Conservation (phyloP, 1,140 invertebrate genomes). For the Manduca sexta region DNA sequence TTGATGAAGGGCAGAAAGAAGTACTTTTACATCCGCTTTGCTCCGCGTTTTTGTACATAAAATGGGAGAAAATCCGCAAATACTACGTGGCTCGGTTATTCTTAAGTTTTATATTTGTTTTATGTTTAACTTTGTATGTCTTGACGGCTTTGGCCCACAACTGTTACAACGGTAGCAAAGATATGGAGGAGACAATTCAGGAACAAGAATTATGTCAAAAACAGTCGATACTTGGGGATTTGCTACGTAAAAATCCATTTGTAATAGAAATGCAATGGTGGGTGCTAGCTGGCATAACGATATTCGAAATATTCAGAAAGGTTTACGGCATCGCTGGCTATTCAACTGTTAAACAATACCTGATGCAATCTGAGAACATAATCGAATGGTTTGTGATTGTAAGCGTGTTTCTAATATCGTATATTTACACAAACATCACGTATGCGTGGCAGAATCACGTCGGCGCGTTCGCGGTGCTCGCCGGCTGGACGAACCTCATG, state of each 20-base stretch:
- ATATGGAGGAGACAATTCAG: constrained; percentile 79
- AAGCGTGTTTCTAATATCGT: constrained; percentile 86
- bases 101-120: constrained; percentile 85
- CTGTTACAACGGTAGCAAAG: constrained; percentile 84
- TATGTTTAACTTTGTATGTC: constrained; percentile 85
- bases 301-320: constrained; percentile 84
- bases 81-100: constrained; percentile 87
- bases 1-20: constrained; percentile 88
- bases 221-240: constrained; percentile 81
- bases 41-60: constrained; percentile 87
- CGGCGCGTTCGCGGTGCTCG: constrained; percentile 86
- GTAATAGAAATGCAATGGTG: constrained; percentile 87
- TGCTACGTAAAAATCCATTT: constrained; percentile 80
- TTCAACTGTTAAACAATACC: constrained; percentile 83
- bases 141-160: constrained; percentile 84
- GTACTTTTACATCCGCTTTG: constrained; percentile 87
- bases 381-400: constrained; percentile 89
- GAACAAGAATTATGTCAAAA: constrained; percentile 82
- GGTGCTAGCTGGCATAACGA: constrained; percentile 80
- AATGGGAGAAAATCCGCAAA: constrained; percentile 92
- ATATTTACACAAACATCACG: constrained; percentile 83
- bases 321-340: constrained; percentile 85
- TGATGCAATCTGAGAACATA: constrained; percentile 87
- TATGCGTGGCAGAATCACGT: constrained; percentile 88
- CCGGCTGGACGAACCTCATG: constrained; percentile 91